Evolutionary conservation across 2,113 vertebrate species (phyloP).

Genomic region (Centropristis striata): DNA sequence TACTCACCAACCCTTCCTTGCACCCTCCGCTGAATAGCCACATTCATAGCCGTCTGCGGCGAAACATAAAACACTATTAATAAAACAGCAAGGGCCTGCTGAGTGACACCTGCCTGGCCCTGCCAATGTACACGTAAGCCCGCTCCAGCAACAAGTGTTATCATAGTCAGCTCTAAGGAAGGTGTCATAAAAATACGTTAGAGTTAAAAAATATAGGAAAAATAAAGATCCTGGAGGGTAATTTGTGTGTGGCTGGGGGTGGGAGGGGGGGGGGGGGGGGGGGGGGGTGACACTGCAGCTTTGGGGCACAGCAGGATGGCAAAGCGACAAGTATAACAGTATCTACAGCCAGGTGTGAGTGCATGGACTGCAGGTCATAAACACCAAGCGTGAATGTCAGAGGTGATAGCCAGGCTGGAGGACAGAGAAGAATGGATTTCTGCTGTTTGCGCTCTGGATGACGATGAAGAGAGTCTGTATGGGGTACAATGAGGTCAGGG

Average conservation of each 20-base stretch:
- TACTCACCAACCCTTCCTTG: constrained; percentile 44
- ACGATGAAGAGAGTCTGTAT: neutral
- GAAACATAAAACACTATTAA: constrained; percentile 73
- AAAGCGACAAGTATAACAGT: constrained; percentile 52
- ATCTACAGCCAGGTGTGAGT: constrained; percentile 59
- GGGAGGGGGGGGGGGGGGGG: neutral
- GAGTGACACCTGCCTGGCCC: constrained; percentile 73
- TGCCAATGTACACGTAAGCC: constrained; percentile 68
- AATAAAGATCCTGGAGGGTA: constrained; percentile 40
- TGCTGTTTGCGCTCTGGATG: neutral
- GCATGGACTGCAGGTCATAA: constrained; percentile 50
- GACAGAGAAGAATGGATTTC: neutral
- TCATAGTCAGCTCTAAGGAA: constrained; percentile 60
- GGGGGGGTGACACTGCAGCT: constrained; percentile 2
- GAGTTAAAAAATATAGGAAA: constrained; percentile 38
- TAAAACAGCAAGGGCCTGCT: constrained; percentile 67
- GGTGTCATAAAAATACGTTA: constrained; percentile 59
- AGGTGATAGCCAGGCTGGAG: constrained; percentile 39
- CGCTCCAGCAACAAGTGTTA: constrained; percentile 68
- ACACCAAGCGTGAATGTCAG: constrained; percentile 13
- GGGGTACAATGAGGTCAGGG: neutral
- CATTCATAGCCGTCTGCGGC: constrained; percentile 72
- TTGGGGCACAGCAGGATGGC: constrained; percentile 19
- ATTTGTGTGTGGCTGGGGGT: constrained; percentile 9
- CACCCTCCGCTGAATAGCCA: constrained; percentile 66